Evolutionary conservation across 1,140 invertebrate species (phyloP).

Genomic region (Medauroidea extradentata): DNA sequence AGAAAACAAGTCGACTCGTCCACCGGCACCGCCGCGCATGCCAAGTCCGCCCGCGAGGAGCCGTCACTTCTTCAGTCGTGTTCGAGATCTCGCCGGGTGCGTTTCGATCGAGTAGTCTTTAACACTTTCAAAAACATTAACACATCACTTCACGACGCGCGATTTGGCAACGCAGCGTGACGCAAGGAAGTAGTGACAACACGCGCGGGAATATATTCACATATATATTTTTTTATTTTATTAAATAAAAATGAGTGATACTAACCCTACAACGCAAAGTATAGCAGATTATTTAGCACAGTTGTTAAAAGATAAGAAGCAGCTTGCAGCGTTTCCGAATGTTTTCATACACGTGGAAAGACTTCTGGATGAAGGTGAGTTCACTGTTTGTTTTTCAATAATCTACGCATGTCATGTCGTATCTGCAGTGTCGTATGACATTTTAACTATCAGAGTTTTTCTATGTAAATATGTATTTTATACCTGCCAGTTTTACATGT

Average conservation of each 20-base stretch:
- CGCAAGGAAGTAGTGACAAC: slow-evolving; percentile 5
- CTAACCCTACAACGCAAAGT: slow-evolving; percentile 80
- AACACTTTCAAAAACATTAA: not conserved
- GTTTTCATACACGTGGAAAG: slow-evolving; percentile 99
- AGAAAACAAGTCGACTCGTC: slow-evolving; percentile 9
- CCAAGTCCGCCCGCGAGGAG: not conserved
- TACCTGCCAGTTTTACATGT: too few relatives aligned
- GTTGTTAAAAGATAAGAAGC: slow-evolving; percentile 99
- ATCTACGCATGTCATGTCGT: too few relatives aligned
- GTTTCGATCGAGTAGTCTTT: not conserved
- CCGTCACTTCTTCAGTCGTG: slow-evolving; percentile 9
- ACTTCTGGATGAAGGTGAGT: slow-evolving; percentile 98
- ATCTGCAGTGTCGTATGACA: too few relatives aligned
- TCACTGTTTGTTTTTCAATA: too few relatives aligned
- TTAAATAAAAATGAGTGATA: slow-evolving; percentile 23
- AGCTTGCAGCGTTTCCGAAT: slow-evolving; percentile 98
- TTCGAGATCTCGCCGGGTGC: slow-evolving; percentile 9
- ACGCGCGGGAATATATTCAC: not conserved
- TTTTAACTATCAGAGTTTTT: too few relatives aligned
- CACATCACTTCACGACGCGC: too few relatives aligned
- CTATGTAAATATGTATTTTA: too few relatives aligned
- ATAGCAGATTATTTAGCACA: slow-evolving; percentile 99
- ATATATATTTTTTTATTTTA: not conserved
- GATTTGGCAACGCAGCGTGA: slow-evolving; percentile 9
- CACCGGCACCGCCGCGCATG: slow-evolving; percentile 7